Conservation (phyloP, 2,888 invertebrate species). For the Tachina fera region DNA sequence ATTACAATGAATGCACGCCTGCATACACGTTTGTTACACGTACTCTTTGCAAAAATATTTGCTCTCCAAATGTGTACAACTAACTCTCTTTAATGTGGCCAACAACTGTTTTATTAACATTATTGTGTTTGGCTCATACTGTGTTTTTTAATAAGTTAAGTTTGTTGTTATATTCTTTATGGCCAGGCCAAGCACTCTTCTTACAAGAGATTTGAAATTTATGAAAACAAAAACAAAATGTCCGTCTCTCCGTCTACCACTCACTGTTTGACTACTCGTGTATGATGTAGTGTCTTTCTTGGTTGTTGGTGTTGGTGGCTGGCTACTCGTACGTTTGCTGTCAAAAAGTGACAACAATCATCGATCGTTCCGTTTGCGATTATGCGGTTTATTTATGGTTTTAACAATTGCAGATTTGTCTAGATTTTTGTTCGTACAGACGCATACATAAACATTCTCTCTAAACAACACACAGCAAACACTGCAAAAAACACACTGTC, state of each 20-base stretch:
- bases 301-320: constrained; percentile 50
- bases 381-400: constrained; percentile 82
- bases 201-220: constrained; percentile 39
- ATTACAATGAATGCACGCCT: constrained; percentile 63
- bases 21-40: constrained; percentile 31
- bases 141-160: not conserved
- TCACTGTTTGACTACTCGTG: constrained; percentile 52
- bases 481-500: not conserved
- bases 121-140: not conserved
- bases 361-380: constrained; percentile 82
- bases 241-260: constrained; percentile 32
- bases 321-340: constrained; percentile 74
- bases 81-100: constrained; percentile 7
- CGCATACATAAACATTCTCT: not conserved
- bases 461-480: not conserved
- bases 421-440: constrained; percentile 74
- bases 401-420: constrained; percentile 82
- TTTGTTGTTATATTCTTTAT: not conserved
- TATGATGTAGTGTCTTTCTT: constrained; percentile 21
- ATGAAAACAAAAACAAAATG: constrained; percentile 22
- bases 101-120: not conserved
- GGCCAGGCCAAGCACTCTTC: constrained; percentile 5
- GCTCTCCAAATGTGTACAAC: not conserved
- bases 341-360: constrained; percentile 82
- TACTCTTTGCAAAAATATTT: constrained; percentile 30